phyloP scores from a whole-genome alignment of 2,113 vertebrate species.

The Leucopternis melanops region DNA sequence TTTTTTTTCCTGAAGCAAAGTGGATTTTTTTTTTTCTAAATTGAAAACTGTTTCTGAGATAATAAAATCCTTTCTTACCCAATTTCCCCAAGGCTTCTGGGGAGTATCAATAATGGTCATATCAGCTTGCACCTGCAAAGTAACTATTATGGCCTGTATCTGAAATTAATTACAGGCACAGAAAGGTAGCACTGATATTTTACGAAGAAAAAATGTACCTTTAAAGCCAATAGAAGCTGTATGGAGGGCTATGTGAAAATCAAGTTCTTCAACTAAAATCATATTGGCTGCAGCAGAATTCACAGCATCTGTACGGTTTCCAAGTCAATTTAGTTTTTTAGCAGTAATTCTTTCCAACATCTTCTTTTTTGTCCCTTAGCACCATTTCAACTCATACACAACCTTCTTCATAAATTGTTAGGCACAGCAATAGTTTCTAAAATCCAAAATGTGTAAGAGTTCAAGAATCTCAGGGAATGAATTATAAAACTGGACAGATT shows the following conservation, averaged over 20 bases:
- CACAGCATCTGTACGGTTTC: slow-evolving; percentile 24
- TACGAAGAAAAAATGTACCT: neutral
- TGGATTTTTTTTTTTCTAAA: neutral
- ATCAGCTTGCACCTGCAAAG: neutral
- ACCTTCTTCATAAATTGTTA: slow-evolving; percentile 50
- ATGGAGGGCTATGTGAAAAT: neutral
- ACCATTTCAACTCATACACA: neutral
- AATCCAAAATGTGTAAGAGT: neutral
- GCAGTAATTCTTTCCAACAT: slow-evolving; percentile 47
- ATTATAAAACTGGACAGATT: slow-evolving; percentile 57
- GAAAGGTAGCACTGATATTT: neutral
- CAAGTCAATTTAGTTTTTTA: slow-evolving; percentile 29
- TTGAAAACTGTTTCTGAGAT: neutral
- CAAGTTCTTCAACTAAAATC: neutral
- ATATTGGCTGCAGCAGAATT: slow-evolving; percentile 19
- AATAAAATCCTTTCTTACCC: neutral
- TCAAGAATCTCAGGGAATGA: slow-evolving; percentile 34
- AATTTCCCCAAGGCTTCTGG: neutral
- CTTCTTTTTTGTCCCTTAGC: neutral
- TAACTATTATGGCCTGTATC: neutral
- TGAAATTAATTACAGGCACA: neutral
- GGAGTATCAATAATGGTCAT: neutral
- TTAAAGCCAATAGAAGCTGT: neutral
- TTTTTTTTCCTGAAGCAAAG: neutral
- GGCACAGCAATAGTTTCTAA: slow-evolving; percentile 4